These are phyloP conservation scores for Cephus rjabovi DNA, from an alignment of 2,888 invertebrate genomes.

Conservation along the genomic window DNA sequence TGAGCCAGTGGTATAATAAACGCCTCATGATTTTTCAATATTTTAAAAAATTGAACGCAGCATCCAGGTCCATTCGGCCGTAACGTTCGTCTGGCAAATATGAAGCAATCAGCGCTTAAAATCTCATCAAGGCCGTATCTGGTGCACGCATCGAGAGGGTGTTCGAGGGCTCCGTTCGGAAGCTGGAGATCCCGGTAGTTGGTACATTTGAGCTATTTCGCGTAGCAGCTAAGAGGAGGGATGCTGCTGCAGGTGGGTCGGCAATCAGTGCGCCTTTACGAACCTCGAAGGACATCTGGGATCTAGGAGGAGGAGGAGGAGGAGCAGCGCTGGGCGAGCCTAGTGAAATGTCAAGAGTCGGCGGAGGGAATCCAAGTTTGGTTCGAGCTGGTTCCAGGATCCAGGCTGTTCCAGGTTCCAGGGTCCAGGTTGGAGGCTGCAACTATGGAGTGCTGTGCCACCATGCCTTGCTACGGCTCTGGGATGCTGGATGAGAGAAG, in stretches of 20 bases:
- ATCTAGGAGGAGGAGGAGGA: conserved; percentile 26
- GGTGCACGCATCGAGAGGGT: background rate
- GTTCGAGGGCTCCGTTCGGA: background rate
- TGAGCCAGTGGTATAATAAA: too few species aligned
- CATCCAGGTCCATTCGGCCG: too few species aligned
- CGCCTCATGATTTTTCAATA: too few species aligned
- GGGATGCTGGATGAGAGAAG: conserved; percentile 59
- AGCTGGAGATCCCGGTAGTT: too few species aligned
- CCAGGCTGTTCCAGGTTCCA: conserved; percentile 26
- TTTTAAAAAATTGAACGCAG: too few species aligned
- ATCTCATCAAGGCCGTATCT: conserved; percentile 30
- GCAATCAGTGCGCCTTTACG: conserved; percentile 51
- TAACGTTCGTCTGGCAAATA: too few species aligned
- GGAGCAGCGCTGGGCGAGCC: conserved; percentile 19
- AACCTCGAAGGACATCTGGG: conserved; percentile 51
- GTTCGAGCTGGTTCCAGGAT: conserved; percentile 29
- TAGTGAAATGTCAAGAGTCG: conserved; percentile 54
- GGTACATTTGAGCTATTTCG: too few species aligned
- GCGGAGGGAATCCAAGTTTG: conserved; percentile 27
- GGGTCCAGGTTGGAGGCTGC: conserved; percentile 32
- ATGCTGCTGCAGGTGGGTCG: conserved; percentile 22
- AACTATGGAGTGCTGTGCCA: conserved; percentile 35
- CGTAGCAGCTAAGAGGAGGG: background rate
- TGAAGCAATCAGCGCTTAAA: conserved; percentile 32
- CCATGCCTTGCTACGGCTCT: conserved; percentile 39